Conservation (phyloP, 1,140 invertebrate species). For the Achatina immaculata region DNA sequence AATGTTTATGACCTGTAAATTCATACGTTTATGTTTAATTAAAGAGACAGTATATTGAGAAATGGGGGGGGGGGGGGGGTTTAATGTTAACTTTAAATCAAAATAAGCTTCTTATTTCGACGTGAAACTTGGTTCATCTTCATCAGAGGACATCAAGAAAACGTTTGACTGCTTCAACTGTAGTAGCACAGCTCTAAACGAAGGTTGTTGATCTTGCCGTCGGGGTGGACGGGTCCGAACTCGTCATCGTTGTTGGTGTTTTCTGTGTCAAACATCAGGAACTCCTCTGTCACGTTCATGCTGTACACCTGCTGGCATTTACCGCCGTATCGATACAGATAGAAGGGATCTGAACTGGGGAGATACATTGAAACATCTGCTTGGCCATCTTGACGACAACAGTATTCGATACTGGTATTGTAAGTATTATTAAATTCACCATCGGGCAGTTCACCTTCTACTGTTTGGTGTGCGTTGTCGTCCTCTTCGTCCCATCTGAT, state of each 20-base stretch:
- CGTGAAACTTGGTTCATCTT: too few species aligned
- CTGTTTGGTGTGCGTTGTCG: too few species aligned
- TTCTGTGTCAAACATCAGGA: background rate
- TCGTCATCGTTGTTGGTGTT: background rate
- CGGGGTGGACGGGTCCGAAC: background rate
- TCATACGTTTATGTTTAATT: too few species aligned
- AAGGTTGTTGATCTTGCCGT: background rate
- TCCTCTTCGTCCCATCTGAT: slow-evolving; percentile 2
- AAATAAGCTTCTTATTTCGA: too few species aligned
- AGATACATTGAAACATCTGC: background rate
- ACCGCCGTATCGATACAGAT: background rate
- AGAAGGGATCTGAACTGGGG: background rate
- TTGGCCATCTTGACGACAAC: slow-evolving; percentile 6
- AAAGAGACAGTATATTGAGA: too few species aligned
- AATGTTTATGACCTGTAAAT: too few species aligned
- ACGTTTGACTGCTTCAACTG: too few species aligned
- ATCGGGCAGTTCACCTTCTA: background rate
- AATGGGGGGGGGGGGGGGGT: too few species aligned
- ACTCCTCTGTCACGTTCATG: background rate
- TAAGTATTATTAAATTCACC: background rate
- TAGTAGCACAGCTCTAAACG: slow-evolving; percentile 5
- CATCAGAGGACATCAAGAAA: too few species aligned
- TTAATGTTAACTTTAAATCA: too few species aligned
- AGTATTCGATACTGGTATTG: background rate
- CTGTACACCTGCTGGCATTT: background rate